Evolutionary conservation across 2,113 vertebrate genomes (phyloP), one percentile per base, ranked within the genome.

Genomic region (Alaudala cheleensis): DNA sequence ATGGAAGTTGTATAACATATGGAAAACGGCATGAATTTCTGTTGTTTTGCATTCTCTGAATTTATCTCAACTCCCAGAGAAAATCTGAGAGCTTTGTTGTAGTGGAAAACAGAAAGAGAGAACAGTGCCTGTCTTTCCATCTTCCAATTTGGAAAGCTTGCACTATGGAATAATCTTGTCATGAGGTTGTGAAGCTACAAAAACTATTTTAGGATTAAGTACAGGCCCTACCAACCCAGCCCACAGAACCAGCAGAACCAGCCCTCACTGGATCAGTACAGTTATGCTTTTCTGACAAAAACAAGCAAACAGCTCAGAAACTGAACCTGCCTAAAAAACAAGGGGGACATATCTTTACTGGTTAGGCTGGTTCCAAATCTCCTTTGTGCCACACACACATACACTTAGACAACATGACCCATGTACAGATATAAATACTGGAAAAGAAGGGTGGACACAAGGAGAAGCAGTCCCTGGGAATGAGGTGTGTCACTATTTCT

Each of bases 101-200:
- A 89, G 49, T 91, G 71, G 89, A 87, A 95, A 95, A 71, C 40
- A 77, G 37, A 93, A 89, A 85, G 64, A n/a, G 22, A 89, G 77
- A 91, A 56, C 31, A 73, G 37, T 45, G 74, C 26, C 49, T 51
- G 50, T 54, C 80, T 74, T 87, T 93, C 73, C 26, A 8, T 44
- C 81, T 89, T 93, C 69, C 65, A 56, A 21, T 51, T n/a, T 84
- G 81, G 91, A 89, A 89, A 87, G 84, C n/a, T 51, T 73, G 77
- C 77, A 69, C 65, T 69, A 47, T n/a, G 66, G 87, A 95, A 92
- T 34, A 94, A 97, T 39, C 78, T 76, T 65, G 93, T 95, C 70
- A 91, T 65, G 70, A 91, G 69, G 62, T 65, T 77, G 60, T 65
- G 45, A 86, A 79, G 66, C 81, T 90, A 84, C 78, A 96, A 92